Percentiles rank a stretch among this genome's conserved stretches.
Conservation (phyloP, 2,797 vertebrate species). For the Channallabes apus region DNA sequence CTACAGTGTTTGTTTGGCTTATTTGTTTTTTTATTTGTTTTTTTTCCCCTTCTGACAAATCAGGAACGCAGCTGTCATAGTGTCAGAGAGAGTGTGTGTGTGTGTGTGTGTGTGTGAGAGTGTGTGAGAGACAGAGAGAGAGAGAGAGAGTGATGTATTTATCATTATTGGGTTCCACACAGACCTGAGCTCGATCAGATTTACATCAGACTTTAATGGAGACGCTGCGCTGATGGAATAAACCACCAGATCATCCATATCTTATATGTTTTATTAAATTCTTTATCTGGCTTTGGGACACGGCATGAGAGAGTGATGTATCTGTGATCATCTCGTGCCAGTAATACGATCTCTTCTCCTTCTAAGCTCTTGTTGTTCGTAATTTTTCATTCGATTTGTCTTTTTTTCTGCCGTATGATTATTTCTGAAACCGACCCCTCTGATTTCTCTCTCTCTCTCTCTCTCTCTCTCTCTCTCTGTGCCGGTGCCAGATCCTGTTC, state of each 20-base stretch:
- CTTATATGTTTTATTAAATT: not conserved
- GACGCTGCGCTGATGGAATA: not conserved
- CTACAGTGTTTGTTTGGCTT: not conserved
- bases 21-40: not conserved
- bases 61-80: not conserved
- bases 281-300: not conserved
- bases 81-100: not conserved
- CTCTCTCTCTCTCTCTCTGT: not conserved
- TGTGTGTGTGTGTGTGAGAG: conserved; percentile 7
- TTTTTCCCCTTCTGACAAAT: not conserved
- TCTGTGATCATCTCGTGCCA: not conserved
- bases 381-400: not conserved
- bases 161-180: not conserved
- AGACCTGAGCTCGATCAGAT: not conserved
- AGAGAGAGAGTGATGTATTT: not conserved
- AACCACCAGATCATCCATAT: not conserved
- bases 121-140: not conserved
- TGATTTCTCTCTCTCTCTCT: not conserved
- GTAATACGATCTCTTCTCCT: not conserved
- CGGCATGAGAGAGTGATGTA: not conserved
- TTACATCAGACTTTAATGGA: not conserved
- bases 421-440: not conserved
- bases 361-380: not conserved
- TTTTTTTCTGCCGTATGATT: not conserved
- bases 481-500: not conserved